Base-by-base conservation (phyloP, 2,888 invertebrate species). In the Phaedon cochleariae region DNA sequence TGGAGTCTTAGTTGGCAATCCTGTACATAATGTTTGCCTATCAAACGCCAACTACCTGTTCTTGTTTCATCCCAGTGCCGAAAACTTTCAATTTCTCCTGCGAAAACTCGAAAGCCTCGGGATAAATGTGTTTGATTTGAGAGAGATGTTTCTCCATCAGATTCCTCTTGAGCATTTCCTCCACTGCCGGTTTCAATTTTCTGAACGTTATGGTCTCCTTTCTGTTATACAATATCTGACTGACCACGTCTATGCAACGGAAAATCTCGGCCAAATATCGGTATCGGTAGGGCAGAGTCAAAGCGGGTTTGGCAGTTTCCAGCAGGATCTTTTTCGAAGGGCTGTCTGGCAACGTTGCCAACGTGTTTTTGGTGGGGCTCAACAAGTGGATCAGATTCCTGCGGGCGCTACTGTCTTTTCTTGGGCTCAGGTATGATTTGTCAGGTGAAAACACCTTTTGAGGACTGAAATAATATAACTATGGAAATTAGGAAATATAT, bases 191-290 rank as follows among this genome's bases (percentile, higher is more conserved):
- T 80, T 93, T 94, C 0, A 97, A 85, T 84, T 96, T 97, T 65
- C 89, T 87, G 79, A 96, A 96, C 1, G 95, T 96, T 64, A 96
- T 92, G 59, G 88, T 88, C 84, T 97, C 97, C 79, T 91, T 92
- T 60, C 97, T 89, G 82, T 96, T 96, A 81, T 90, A 90, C 65
- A 96, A 85, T 85, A 97, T 91, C 65, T 95, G 90, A 61, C 88
- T 88, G 54, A 96, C 92, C 1, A 93, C 94, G 79, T 97, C 97
- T 77, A 95, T 86, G 55, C 90, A 90, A 69, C 92, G 88, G 84
- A 97, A 97, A 58, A 92, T 85, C 79, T 97, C 96, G 48, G 90
- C 90, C 46, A 97, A 85, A 74, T 90, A 87, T 71, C 92, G 88
- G 82, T 95, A 96, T 79, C 92, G 92, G 80, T 90, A 93, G 0